Conservation (phyloP, 2,888 invertebrate genomes). For the Labia minor region DNA sequence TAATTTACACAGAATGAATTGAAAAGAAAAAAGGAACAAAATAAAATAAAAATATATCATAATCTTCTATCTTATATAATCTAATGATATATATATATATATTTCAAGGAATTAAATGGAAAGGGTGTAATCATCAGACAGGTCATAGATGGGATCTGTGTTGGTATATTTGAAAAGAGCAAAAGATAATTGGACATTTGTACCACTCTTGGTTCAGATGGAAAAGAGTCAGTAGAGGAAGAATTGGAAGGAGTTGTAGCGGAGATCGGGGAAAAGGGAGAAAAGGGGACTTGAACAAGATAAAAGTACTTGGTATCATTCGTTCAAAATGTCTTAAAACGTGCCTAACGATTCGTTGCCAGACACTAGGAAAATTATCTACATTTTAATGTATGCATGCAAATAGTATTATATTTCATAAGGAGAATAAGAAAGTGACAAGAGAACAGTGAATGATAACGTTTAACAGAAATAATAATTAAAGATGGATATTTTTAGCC, state of each 20-base stretch:
- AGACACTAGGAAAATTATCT: constrained; percentile 1
- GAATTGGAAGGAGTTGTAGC: neutral
- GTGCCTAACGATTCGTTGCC: constrained; percentile 4
- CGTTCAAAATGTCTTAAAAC: constrained; percentile 13
- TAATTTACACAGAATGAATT: too few relatives aligned
- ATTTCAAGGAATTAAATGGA: neutral
- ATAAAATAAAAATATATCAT: too few relatives aligned
- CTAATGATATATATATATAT: constrained; percentile 4
- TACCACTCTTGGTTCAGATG: neutral
- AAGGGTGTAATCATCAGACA: neutral
- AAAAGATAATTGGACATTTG: constrained; percentile 9
- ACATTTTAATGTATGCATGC: neutral
- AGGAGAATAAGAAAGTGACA: neutral
- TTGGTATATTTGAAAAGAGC: neutral
- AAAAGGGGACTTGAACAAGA: neutral
- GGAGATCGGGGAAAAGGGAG: too few relatives aligned
- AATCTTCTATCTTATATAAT: neutral
- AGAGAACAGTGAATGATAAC: neutral
- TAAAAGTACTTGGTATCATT: neutral
- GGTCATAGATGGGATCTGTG: neutral
- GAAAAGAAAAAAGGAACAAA: too few relatives aligned
- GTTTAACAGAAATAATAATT: neutral
- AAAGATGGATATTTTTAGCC: too few relatives aligned
- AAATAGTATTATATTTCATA: neutral
- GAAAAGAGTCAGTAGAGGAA: neutral